Base-by-base conservation (phyloP, 2,113 vertebrate species). In the Morone chrysops region DNA sequence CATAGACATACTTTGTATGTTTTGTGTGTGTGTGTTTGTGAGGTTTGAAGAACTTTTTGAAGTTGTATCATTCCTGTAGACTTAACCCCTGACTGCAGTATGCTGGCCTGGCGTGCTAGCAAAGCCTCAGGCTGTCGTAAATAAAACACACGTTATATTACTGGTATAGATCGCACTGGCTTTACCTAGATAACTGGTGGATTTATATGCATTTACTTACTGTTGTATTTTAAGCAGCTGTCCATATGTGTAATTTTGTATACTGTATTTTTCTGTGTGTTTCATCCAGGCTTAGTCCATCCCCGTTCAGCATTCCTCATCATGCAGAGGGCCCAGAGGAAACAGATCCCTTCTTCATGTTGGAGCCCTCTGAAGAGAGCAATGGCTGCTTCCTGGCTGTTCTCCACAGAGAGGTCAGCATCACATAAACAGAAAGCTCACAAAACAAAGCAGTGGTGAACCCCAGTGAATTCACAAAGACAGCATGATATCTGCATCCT, bases 301-400 rank as follows among this genome's bases (percentile, higher is more conserved):
- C 95, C 5, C 66, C 90, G 4, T 95, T 86, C 90, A 91, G 5
- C 40, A 86, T 59, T 75, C 84, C 83, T 82, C 92, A 85, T 77
- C 45, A 74, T 18, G 57, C 83, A 0, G 67, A 71, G 20, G 61
- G 45, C 41, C 56, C 10, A 56, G 17, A 56, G 78, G 71, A 90
- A 65, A 78, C 57, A 56, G 88, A 95, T 9, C 83, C 68, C 0
- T 97, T 96, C 91, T 97, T 99, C 88, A 95, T 86, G 82, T 47
- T 96, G 57, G 95, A 98, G 75, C 95, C 95, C 43, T 97, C 97
- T 1, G 94, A 96, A 73, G 78, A 91, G 75, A 96, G 91, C 86
- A 97, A 98, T 50, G 95, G 97, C 78, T 99, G 96, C 86, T 99
- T 99, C 88, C 60, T 99, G 80, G 97, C 97, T 47, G 70, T 98